Conservation (phyloP, 2,113 vertebrate genomes). For the Centropus bengalensis region DNA sequence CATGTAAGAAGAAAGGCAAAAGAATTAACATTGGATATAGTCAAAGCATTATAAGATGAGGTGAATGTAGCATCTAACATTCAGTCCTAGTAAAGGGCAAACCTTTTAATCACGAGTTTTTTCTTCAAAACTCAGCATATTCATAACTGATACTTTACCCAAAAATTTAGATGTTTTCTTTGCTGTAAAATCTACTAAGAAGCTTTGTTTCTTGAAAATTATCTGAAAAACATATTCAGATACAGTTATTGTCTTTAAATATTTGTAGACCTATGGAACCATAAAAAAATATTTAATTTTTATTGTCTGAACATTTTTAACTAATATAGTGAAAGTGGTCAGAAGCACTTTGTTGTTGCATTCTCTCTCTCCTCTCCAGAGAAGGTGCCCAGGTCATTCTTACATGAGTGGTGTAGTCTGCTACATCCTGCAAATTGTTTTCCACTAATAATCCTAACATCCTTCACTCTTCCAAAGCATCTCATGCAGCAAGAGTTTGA, state of each 20-base stretch:
- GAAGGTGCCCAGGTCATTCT: not conserved
- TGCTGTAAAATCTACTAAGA: not conserved
- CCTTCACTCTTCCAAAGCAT: not conserved
- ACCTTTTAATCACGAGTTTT: not conserved
- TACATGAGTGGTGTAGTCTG: accelerated
- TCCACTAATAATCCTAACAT: not conserved
- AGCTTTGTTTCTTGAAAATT: not conserved
- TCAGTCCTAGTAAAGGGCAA: not conserved
- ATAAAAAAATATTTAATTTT: not conserved
- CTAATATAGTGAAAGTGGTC: not conserved
- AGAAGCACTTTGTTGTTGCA: not conserved
- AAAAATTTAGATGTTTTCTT: not conserved
- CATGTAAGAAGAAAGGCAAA: not conserved
- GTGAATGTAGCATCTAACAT: not conserved
- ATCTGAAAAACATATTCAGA: not conserved
- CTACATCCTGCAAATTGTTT: not conserved
- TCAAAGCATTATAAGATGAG: constrained; percentile 14
- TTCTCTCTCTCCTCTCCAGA: not conserved
- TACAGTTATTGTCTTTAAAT: not conserved
- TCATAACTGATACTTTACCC: not conserved
- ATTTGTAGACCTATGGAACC: not conserved
- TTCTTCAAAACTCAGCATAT: not conserved
- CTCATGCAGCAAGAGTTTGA: not conserved
- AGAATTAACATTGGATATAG: not conserved
- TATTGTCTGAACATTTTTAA: not conserved